Evolutionary conservation across 2,888 invertebrate genomes (phyloP).

Genomic region (Drosophila meridiana): DNA sequence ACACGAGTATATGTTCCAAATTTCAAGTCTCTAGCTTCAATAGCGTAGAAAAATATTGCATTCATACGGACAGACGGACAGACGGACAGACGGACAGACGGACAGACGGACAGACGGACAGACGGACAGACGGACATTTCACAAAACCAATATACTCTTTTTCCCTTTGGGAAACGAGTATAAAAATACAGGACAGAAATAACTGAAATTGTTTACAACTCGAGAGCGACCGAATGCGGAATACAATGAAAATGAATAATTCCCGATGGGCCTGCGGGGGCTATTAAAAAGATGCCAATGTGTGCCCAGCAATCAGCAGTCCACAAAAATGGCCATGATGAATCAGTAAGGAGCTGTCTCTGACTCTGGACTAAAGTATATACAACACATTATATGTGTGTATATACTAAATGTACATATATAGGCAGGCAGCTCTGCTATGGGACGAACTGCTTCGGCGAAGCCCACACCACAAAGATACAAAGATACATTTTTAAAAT

Average conservation of each 20-base stretch:
- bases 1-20: too few species aligned
- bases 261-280: conserved; percentile 74
- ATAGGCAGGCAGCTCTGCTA: conserved; percentile 34
- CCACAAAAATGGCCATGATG: conserved; percentile 74
- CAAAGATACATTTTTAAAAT: conserved; percentile 80
- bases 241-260: conserved; percentile 78
- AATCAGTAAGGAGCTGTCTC: conserved; percentile 67
- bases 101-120: too few species aligned
- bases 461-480: conserved; percentile 67
- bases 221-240: conserved; percentile 37
- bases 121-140: too few species aligned
- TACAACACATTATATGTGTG: conserved; percentile 61
- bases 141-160: too few species aligned
- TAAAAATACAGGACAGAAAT: conserved; percentile 45
- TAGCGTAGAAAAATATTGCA: too few species aligned
- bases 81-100: too few species aligned
- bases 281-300: conserved; percentile 79
- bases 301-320: conserved; percentile 64
- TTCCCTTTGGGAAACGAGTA: too few species aligned
- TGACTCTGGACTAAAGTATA: conserved; percentile 56
- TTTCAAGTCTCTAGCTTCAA: too few species aligned
- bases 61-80: too few species aligned
- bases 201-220: conserved; percentile 70
- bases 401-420: background rate
- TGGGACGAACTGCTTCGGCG: conserved; percentile 68